phyloP scores from a whole-genome alignment of 2,888 invertebrate genomes.

The Cataglyphis albicans region DNA sequence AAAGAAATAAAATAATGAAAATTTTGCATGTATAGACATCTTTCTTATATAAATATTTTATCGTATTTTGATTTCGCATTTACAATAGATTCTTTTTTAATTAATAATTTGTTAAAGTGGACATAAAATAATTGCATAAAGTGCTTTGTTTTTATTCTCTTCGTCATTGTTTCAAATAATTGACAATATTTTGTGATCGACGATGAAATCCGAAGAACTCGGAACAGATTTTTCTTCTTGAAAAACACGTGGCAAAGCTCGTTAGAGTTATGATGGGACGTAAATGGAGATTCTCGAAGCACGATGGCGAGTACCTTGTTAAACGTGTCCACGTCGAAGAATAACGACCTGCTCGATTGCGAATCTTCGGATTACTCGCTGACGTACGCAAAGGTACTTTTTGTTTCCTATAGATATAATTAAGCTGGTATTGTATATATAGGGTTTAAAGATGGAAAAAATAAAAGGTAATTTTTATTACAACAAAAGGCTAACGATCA shows the following conservation, averaged over 20 bases:
- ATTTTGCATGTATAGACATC: not conserved
- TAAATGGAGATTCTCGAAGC: slow-evolving; percentile 69
- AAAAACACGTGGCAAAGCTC: slow-evolving; percentile 50
- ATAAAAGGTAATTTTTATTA: not conserved
- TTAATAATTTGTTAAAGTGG: not conserved
- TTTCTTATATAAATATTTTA: not conserved
- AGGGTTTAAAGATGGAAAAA: not conserved
- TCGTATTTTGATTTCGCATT: not conserved
- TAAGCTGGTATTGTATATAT: not conserved
- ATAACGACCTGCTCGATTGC: slow-evolving; percentile 68
- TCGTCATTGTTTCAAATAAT: slow-evolving; percentile 23
- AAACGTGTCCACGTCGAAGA: slow-evolving; percentile 68
- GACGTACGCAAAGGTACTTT: slow-evolving; percentile 36
- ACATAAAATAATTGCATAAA: not conserved
- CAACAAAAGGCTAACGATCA: not conserved
- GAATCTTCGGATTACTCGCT: slow-evolving; percentile 61
- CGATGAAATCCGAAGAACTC: slow-evolving; percentile 21
- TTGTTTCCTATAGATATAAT: slow-evolving; percentile 16
- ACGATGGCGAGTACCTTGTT: slow-evolving; percentile 66
- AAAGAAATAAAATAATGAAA: not conserved
- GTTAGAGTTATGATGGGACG: slow-evolving; percentile 62
- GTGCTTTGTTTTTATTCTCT: not conserved
- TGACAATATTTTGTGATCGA: slow-evolving; percentile 23
- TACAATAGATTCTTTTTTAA: not conserved
- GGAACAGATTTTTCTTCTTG: slow-evolving; percentile 32